Evolutionary conservation across 2,888 invertebrate genomes (phyloP).

Genomic region (Heteromurus nitidus): DNA sequence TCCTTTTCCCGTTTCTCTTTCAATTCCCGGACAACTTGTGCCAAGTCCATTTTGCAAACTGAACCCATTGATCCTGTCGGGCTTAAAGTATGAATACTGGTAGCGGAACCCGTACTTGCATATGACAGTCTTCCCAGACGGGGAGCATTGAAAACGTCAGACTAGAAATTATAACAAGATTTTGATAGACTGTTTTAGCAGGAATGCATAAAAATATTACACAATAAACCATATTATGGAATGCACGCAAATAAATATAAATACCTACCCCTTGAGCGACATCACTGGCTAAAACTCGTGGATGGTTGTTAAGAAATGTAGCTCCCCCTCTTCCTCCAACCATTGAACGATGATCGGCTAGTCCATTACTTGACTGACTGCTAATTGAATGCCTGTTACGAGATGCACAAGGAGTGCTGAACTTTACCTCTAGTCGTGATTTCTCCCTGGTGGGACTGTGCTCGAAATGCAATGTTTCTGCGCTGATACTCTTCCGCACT

Average conservation of each 20-base stretch:
- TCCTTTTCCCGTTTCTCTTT: not conserved
- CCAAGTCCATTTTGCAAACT: not conserved
- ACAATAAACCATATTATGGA: not conserved
- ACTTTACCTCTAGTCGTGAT: not conserved
- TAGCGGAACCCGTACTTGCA: conserved; percentile 16
- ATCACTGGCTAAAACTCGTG: not conserved
- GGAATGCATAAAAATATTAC: not conserved
- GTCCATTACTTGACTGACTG: not conserved
- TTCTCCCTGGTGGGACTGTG: conserved; percentile 11
- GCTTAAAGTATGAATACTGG: conserved; percentile 23
- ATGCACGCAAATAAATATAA: not conserved
- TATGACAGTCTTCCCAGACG: not conserved
- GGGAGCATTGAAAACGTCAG: not conserved
- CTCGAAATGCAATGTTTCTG: conserved; percentile 41
- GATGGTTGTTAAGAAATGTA: not conserved
- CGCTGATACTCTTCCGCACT: conserved; percentile 43
- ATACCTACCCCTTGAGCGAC: not conserved
- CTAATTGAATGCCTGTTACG: conserved; percentile 20
- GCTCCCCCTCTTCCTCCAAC: not conserved
- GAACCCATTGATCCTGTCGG: not conserved
- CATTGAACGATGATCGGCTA: too few relatives aligned
- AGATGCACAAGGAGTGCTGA: conserved; percentile 40
- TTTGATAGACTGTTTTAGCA: not conserved
- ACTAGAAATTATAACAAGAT: not conserved
- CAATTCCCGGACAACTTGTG: not conserved